Conservation (phyloP, 2,888 invertebrate genomes). For the Lasioglossum malachurum region DNA sequence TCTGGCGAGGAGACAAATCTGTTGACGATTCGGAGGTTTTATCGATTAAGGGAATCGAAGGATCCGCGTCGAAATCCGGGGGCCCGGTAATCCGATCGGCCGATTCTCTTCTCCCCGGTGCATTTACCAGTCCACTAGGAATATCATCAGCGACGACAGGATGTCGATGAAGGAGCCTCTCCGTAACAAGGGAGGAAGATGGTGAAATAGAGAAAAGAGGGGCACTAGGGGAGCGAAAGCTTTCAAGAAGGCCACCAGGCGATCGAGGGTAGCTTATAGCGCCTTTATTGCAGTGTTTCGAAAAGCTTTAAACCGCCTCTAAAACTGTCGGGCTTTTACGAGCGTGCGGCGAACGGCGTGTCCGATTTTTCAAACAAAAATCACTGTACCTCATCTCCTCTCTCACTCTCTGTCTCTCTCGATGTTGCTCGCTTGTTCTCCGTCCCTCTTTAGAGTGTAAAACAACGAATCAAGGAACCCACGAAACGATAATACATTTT, state of each 20-base stretch:
- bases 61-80: conserved; percentile 20
- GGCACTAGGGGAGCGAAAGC: not conserved
- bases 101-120: conserved; percentile 16
- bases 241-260: not conserved
- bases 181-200: not conserved
- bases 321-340: conserved; percentile 32
- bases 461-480: not conserved
- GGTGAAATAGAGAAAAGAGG: not conserved
- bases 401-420: not conserved
- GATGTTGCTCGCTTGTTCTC: not conserved
- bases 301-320: conserved; percentile 20
- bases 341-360: not conserved
- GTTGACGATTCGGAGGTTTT: not conserved
- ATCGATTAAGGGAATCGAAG: conserved; percentile 11
- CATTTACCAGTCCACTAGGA: conserved; percentile 12
- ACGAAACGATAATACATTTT: not conserved
- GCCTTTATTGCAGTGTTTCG: conserved; percentile 6
- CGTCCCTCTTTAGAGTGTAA: not conserved
- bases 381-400: not conserved
- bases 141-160: conserved; percentile 36
- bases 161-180: conserved; percentile 25
- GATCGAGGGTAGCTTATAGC: conserved; percentile 26
- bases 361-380: not conserved
- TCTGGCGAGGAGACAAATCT: not conserved
- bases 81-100: conserved; percentile 16